Evolutionary conservation across 2,888 invertebrate genomes (phyloP).

Genomic region (Ceramica pisi): DNA sequence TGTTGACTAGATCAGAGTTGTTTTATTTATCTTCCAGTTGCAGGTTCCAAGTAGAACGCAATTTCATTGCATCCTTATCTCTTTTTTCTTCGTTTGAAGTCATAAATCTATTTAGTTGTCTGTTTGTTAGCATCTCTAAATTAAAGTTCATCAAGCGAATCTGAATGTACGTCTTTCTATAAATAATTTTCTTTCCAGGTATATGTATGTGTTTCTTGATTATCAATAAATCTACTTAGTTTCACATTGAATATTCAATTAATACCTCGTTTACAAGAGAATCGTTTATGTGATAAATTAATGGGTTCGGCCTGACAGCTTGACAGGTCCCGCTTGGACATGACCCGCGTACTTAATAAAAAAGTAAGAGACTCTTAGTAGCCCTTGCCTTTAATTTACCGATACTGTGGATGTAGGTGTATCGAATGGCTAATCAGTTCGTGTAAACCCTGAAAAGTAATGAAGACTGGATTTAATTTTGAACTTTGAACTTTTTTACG

Average conservation of each 20-base stretch:
- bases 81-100: constrained; percentile 22
- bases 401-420: not conserved
- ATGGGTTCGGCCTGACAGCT: constrained; percentile 25
- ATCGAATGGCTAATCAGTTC: not conserved
- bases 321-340: constrained; percentile 14
- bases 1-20: constrained; percentile 14
- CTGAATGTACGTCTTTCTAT: not conserved
- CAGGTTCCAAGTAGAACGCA: constrained; percentile 12
- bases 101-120: constrained; percentile 20
- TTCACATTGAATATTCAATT: constrained; percentile 3
- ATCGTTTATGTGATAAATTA: constrained; percentile 33
- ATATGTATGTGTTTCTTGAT: not conserved
- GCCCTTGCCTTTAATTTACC: constrained; percentile 5
- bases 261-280: not conserved
- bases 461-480: not conserved
- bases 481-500: too few species aligned
- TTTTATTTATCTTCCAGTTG: constrained; percentile 8
- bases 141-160: constrained; percentile 12
- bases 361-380: constrained; percentile 2
- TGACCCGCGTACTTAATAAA: constrained; percentile 11
- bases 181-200: not conserved
- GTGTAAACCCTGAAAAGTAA: not conserved
- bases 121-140: constrained; percentile 17
- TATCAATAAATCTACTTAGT: not conserved
- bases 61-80: constrained; percentile 37